Evolutionary conservation across 2,113 vertebrate genomes (phyloP).

Genomic region (Ascaphus truei): DNA sequence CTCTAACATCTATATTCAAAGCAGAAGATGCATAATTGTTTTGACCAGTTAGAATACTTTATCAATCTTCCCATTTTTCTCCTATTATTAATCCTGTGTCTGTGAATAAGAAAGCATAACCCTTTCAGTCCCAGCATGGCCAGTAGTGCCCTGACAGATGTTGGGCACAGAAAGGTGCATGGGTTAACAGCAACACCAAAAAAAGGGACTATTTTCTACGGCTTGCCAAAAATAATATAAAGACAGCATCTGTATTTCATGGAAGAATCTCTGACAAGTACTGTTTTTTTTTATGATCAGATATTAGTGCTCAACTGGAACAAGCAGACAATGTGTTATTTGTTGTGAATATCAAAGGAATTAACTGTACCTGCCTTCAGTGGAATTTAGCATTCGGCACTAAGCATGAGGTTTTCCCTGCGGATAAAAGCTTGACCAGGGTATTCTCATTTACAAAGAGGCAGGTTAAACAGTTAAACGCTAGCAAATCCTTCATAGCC

Average conservation of each 20-base stretch:
- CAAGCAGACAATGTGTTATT: constrained; percentile 59
- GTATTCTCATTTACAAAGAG: constrained; percentile 85
- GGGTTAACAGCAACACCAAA: not conserved
- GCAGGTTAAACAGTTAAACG: constrained; percentile 99
- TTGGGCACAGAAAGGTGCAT: not conserved
- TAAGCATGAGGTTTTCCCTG: constrained; percentile 36
- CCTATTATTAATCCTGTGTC: not conserved
- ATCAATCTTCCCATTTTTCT: not conserved
- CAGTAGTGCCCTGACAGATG: not conserved
- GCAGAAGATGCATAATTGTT: not conserved
- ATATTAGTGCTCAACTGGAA: constrained; percentile 49
- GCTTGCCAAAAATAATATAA: constrained; percentile 26
- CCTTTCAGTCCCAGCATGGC: not conserved
- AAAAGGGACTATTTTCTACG: no score
- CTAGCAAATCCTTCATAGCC: constrained; percentile 97
- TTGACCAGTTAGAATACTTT: no score
- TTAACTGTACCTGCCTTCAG: constrained; percentile 61
- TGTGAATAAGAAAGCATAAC: not conserved
- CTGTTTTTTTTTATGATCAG: constrained; percentile 45
- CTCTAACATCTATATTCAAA: not conserved
- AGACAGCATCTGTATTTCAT: constrained; percentile 46
- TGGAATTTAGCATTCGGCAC: constrained; percentile 35
- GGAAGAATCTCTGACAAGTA: constrained; percentile 42
- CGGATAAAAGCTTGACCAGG: constrained; percentile 71
- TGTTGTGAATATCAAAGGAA: constrained; percentile 68